Evolutionary conservation across 2,113 vertebrate species (phyloP).

Genomic region (Taurulus bubalis): DNA sequence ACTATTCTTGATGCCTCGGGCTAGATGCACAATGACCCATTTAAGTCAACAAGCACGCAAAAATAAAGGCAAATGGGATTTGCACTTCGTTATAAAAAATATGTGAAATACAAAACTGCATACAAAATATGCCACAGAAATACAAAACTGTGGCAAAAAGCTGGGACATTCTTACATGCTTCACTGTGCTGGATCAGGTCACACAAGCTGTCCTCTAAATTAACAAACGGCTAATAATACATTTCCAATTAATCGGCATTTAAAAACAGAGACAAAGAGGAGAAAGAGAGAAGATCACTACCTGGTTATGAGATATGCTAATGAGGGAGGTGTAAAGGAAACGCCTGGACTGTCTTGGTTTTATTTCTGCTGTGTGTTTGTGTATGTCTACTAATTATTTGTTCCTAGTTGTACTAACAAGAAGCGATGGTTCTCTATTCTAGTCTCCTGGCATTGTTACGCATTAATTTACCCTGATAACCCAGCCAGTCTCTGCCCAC

Average conservation of each 20-base stretch:
- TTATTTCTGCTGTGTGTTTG: conserved; percentile 12
- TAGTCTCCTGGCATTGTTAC: conserved; percentile 45
- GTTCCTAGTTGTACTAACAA: conserved; percentile 40
- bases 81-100: conserved; percentile 14
- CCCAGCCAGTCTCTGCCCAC: conserved; percentile 70
- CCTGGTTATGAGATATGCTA: conserved; percentile 26
- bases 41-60: conserved; percentile 61
- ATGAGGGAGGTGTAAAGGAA: conserved; percentile 50
- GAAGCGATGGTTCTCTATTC: conserved; percentile 24
- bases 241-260: conserved; percentile 3
- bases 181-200: background rate
- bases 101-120: conserved; percentile 17
- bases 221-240: conserved; percentile 37
- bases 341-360: conserved; percentile 45
- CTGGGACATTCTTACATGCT: conserved; percentile 1
- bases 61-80: conserved; percentile 48
- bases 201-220: conserved; percentile 45
- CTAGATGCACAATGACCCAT: conserved; percentile 68
- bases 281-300: background rate
- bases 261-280: background rate
- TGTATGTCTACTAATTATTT: conserved; percentile 36
- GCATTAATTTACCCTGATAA: conserved; percentile 71
- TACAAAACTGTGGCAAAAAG: conserved; percentile 4
- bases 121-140: background rate
- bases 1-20: conserved; percentile 48